Conservation (phyloP, 2,797 vertebrate species). For the Odontamblyopus lacepedii region DNA sequence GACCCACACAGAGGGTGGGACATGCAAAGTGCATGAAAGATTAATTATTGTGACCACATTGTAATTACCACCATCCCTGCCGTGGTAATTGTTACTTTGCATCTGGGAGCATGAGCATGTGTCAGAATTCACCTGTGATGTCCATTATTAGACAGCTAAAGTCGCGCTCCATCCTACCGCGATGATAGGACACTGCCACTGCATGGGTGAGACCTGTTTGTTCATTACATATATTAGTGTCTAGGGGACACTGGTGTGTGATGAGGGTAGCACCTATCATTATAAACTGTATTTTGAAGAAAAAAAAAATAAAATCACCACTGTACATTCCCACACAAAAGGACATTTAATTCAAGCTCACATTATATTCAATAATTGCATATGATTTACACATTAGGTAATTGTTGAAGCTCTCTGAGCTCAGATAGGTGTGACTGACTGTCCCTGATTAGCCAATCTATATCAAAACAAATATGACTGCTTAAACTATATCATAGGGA, state of each 20-base stretch:
- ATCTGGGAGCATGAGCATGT: conserved; percentile 7
- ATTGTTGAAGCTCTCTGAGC: too few species aligned
- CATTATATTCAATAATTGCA: too few species aligned
- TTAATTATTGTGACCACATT: conserved; percentile 67
- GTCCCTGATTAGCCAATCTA: too few species aligned
- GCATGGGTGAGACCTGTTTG: conserved; percentile 26
- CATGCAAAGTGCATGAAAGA: conserved; percentile 42
- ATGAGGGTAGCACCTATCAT: conserved; percentile 14
- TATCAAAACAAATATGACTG: too few species aligned
- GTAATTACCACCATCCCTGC: conserved; percentile 59
- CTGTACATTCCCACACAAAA: background rate
- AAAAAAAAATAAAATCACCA: background rate
- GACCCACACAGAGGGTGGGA: conserved; percentile 29
- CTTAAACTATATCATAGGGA: too few species aligned
- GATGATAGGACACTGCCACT: conserved; percentile 23
- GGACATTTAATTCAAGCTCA: background rate
- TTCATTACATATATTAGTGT: conserved; percentile 13
- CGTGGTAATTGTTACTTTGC: conserved; percentile 54
- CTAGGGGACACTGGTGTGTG: background rate
- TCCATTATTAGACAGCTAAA: conserved; percentile 41
- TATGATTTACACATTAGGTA: too few species aligned
- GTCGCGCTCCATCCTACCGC: conserved; percentile 22
- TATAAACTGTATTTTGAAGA: background rate
- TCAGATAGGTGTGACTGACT: too few species aligned
- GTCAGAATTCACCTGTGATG: conserved; percentile 12